These are phyloP conservation scores for Psix sp. DNA, from an alignment of 1,140 invertebrate species.

Conservation along the genomic window DNA sequence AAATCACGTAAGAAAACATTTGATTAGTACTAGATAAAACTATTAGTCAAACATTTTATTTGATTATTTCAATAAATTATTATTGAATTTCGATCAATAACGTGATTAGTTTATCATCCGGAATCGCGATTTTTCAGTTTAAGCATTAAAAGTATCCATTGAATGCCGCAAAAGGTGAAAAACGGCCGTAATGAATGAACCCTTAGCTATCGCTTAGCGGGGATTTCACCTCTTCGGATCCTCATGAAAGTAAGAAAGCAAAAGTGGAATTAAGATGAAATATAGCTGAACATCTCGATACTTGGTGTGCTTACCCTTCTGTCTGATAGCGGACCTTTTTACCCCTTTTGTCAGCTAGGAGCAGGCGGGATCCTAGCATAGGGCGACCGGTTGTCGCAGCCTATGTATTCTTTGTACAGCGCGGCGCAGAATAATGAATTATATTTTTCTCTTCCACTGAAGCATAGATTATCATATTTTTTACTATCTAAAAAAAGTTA, in stretches of 20 bases:
- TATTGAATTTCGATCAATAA: no score
- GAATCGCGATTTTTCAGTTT: no score
- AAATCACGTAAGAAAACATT: no score
- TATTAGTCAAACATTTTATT: no score
- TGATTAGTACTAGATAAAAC: no score
- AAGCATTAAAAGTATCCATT: no score
- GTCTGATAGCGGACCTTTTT: constrained; percentile 52
- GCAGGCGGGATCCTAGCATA: constrained; percentile 69
- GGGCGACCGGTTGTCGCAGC: constrained; percentile 68
- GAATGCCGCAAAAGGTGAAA: background rate
- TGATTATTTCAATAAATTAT: no score
- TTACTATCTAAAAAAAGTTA: constrained; percentile 74
- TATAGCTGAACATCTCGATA: constrained; percentile 45
- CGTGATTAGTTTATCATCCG: no score
- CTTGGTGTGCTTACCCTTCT: constrained; percentile 38
- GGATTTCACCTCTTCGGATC: constrained; percentile 12
- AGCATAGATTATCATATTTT: constrained; percentile 77
- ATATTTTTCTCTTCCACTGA: constrained; percentile 76
- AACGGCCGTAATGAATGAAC: constrained; percentile 7
- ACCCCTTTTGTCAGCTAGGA: constrained; percentile 66
- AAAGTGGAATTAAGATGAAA: constrained; percentile 60
- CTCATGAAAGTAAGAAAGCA: constrained; percentile 30
- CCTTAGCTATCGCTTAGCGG: background rate
- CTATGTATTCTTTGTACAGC: constrained; percentile 66
- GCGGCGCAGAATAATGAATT: constrained; percentile 73